phyloP scores from a whole-genome alignment of 1,140 invertebrate species.

The Zaprionus inermis region DNA sequence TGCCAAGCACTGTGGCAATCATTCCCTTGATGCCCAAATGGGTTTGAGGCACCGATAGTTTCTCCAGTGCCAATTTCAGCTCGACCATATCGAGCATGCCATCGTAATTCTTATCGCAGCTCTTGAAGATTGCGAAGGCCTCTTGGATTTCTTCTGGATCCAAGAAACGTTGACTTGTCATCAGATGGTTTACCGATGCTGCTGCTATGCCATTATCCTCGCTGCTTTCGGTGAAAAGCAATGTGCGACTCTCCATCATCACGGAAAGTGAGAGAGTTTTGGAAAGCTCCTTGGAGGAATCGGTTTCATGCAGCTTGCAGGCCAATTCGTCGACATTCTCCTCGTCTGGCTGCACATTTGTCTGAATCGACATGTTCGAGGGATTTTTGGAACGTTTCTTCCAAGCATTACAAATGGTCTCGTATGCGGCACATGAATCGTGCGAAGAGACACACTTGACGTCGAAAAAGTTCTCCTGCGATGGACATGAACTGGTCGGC shows the following conservation, averaged over 20 bases:
- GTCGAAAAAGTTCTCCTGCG: neutral
- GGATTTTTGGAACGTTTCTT: slow-evolving; percentile 11
- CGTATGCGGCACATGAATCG: slow-evolving; percentile 47
- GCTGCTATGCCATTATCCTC: slow-evolving; percentile 1
- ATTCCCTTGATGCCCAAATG: slow-evolving; percentile 50
- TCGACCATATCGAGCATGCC: slow-evolving; percentile 36
- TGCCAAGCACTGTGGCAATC: slow-evolving; percentile 41
- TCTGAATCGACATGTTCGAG: slow-evolving; percentile 45
- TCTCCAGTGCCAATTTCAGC: slow-evolving; percentile 52
- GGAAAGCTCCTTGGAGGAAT: neutral
- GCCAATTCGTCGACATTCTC: neutral
- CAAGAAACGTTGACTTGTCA: slow-evolving; percentile 23
- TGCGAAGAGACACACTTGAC: slow-evolving; percentile 26
- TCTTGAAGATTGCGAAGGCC: slow-evolving; percentile 29
- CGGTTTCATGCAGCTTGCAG: too few species aligned
- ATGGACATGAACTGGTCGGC: neutral
- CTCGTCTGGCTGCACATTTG: neutral
- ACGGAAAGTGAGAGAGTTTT: slow-evolving; percentile 16
- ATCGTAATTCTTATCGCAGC: slow-evolving; percentile 46
- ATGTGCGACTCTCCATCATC: slow-evolving; percentile 35
- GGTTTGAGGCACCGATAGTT: slow-evolving; percentile 56
- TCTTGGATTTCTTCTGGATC: slow-evolving; percentile 39
- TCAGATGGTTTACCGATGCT: neutral
- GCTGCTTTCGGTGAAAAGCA: slow-evolving; percentile 28
- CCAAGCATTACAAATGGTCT: slow-evolving; percentile 30